Base-by-base conservation (phyloP, 2,888 invertebrate genomes). In the Dryobota labecula region DNA sequence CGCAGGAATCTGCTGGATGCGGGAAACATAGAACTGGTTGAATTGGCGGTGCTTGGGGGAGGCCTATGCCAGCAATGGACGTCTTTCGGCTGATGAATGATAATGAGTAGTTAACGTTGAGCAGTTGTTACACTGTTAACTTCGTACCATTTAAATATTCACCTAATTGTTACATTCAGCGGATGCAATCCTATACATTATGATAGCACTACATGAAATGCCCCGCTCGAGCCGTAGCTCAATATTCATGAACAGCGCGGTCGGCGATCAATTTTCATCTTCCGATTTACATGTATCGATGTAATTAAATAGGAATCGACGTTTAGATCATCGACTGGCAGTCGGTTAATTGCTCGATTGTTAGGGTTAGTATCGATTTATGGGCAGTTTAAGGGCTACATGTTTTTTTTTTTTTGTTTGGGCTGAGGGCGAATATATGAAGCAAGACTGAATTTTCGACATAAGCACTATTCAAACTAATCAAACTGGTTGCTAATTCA, bases 161-260 rank as follows among this genome's bases (percentile, higher is more conserved):
- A 27, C 7, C 2, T 33, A 64, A 76, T 24, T 75, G 73, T 75
- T 71, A 13, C 1, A 57, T 73, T 60, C 60, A 49, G 30, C n/a
- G 70, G 68, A 61, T 77, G 70, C 27, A 38, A 9, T 27, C 54
- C 77, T 66, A 70, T 20, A 70, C 69, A 72, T 81, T 78, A 75
- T 70, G 62, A 73, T 70, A 81, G 69, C 68, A 79, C 78, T 83
- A 76, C 83, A 79, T 76, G 77, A 82, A 77, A 74, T 73, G 60
- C 70, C 65, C 62, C 56, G 68, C 54, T 70, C 49, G 30, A 66
- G 62, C 61, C 67, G 73, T 68, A 74, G 78, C 73, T 85, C 78
- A 86, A 85, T 86, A 86, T 86, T 86, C 84, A 86, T 84, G 86
- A 85, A 74, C 57, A 63, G 71, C 53, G 74, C 67, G 79, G 65